Evolutionary conservation across 1,140 invertebrate species (phyloP).

Genomic region (Drosophila orosa): DNA sequence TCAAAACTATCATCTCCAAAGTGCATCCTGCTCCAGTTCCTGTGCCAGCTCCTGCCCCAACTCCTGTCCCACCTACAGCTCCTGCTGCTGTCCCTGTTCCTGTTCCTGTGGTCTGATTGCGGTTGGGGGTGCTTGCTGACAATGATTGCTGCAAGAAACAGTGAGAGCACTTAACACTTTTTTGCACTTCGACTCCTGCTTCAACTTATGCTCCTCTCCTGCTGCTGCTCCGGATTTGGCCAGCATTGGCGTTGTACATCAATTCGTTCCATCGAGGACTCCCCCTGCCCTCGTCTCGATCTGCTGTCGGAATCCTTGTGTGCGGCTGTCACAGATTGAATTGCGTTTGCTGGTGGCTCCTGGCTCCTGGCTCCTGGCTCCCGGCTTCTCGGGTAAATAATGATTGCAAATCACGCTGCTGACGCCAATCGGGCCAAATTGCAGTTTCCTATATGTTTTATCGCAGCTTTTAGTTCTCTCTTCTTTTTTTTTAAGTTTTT

Average conservation of each 20-base stretch:
- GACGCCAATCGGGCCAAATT: conserved; percentile 54
- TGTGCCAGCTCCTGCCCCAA: too few relatives aligned
- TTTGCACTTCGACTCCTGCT: conserved; percentile 51
- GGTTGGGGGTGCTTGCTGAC: conserved; percentile 69
- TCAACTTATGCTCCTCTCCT: conserved; percentile 21
- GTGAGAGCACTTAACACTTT: conserved; percentile 78
- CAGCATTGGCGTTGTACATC: conserved; percentile 58
- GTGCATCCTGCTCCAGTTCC: conserved; percentile 8
- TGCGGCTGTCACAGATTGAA: conserved; percentile 69
- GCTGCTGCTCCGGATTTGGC: conserved; percentile 30
- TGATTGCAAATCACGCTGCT: conserved; percentile 66
- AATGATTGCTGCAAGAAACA: conserved; percentile 78
- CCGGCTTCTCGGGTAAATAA: conserved; percentile 51
- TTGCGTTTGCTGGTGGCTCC: conserved; percentile 48
- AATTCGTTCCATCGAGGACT: conserved; percentile 51
- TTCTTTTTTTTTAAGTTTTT: conserved; percentile 5
- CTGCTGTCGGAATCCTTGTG: conserved; percentile 65
- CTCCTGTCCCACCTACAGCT: not conserved
- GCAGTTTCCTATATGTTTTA: conserved; percentile 56
- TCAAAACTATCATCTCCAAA: not conserved
- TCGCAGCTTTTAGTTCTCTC: conserved; percentile 15
- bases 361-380: conserved; percentile 8
- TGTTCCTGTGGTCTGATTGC: conserved; percentile 43
- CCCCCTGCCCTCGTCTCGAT: not conserved
- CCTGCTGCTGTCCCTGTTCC: not conserved